Evolutionary conservation across 2,113 vertebrate genomes (phyloP).

Genomic region (Taxidea taxus): DNA sequence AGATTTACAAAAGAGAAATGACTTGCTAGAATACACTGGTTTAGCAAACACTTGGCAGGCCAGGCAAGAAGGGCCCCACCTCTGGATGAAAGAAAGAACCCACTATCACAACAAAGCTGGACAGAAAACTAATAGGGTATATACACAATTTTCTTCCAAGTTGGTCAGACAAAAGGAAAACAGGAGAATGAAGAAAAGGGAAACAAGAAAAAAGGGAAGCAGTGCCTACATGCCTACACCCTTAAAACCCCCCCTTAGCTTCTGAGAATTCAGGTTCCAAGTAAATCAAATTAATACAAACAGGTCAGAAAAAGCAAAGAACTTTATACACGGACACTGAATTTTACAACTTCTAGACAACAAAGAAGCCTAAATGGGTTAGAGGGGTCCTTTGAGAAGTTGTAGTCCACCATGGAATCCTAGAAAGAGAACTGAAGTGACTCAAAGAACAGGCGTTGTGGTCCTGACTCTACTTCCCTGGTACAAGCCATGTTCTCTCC

Average conservation of each 20-base stretch:
- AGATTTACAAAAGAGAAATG: neutral
- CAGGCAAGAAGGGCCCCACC: neutral
- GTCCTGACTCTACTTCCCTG: neutral
- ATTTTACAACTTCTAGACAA: neutral
- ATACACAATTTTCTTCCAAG: neutral
- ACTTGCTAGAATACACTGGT: neutral
- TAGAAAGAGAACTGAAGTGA: neutral
- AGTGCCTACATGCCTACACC: too few species aligned
- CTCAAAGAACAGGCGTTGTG: neutral
- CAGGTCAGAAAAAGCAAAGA: neutral
- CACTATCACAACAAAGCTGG: neutral
- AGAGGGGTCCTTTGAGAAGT: neutral
- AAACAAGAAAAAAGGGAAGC: neutral
- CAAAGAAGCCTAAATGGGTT: neutral
- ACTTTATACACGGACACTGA: neutral
- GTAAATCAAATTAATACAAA: neutral
- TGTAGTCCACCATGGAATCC: too few species aligned
- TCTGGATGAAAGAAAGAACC: neutral
- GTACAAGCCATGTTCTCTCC: neutral
- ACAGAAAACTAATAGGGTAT: neutral
- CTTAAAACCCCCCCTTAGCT: neutral
- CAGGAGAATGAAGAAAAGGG: neutral
- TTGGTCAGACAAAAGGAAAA: neutral
- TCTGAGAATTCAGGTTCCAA: neutral
- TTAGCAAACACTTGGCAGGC: neutral